Base-by-base conservation (phyloP, 1,140 invertebrate genomes). In the Ceratosolen solmsi region DNA sequence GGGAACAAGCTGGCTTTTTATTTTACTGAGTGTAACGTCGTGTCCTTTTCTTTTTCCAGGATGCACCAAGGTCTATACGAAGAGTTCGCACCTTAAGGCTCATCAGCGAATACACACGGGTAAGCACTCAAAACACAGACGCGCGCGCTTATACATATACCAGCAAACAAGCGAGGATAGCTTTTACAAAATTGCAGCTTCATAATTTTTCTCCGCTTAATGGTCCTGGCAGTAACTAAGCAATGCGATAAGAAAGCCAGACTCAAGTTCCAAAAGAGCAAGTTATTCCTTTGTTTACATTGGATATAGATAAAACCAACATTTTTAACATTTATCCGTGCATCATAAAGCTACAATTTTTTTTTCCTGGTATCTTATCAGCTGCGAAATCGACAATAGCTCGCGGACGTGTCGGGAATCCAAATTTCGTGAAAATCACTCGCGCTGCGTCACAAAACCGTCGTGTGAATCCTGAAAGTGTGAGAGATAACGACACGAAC, bases 51-150 rank as follows among this genome's bases (percentile, higher is more conserved):
- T 77, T 54, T 81, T 94, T 94, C 60, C 93, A 97, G 98, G 98
- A 87, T 99, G 98, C 92, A 96, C 95, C 87, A 99, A 99, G 93
- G 98, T 99, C 60, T 99, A 99, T 92, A 99, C 98, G 68, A 99
- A 99, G 94, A 98, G 97, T 92, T 99, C 98, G 84, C 98, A 99
- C 92, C 93, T 99, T 17, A 99, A 99, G 92, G 98, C 98, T 77
- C 98, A 99, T 93, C 97, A 99, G 92, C 94, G 98, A 89, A 98
- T 99, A 91, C 98, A 99, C 89, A 99, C 98, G 93, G 98, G 98
- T 99, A 93, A 95, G 93, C 88, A 75, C 84, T 63, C 56, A 17
- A 2, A 68, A 1, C 5, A 33, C n/a, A 2, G 30, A 41, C 38
- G 11, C 25, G 1, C 51, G 3, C 41, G 41, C 41, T 5, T 46